Percentiles rank a stretch among this genome's conserved stretches.
phyloP scores from a whole-genome alignment of 64 coral and sea anemone genomes.

The Porites lutea region DNA sequence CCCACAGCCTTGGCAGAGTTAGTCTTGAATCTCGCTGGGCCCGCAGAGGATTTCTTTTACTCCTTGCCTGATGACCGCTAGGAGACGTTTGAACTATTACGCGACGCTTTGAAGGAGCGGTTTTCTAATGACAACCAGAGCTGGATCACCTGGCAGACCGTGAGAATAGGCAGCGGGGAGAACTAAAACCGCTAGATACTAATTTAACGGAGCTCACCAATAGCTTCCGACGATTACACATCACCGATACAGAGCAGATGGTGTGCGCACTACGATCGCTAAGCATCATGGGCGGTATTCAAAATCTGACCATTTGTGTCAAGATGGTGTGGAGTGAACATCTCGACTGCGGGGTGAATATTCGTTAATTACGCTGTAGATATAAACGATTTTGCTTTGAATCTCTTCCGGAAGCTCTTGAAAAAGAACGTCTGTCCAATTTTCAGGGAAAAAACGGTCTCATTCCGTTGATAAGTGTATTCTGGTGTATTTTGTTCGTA shows the following conservation, averaged over 20 bases:
- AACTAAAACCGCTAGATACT: background rate
- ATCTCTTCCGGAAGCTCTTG: too few species aligned
- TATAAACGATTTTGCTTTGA: too few species aligned
- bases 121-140: slow-evolving; percentile 16
- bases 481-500: too few species aligned
- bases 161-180: background rate
- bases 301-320: too few species aligned
- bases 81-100: background rate
- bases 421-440: too few species aligned
- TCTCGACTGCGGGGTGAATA: too few species aligned
- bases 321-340: too few species aligned
- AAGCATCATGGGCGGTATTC: too few species aligned
- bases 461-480: too few species aligned
- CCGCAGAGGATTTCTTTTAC: slow-evolving; percentile 36
- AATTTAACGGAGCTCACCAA: slow-evolving; percentile 14
- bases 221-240: slow-evolving; percentile 15
- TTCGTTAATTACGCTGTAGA: too few species aligned
- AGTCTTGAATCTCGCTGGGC: slow-evolving; percentile 25
- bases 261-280: too few species aligned
- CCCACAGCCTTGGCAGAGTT: background rate
- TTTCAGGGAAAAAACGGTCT: too few species aligned
- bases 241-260: slow-evolving; percentile 19
- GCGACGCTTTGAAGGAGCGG: slow-evolving; percentile 6
- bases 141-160: slow-evolving; percentile 14
- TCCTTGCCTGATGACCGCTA: slow-evolving; percentile 1